Conservation (phyloP, 2,888 invertebrate species). For the Drosophila suboccidentalis region DNA sequence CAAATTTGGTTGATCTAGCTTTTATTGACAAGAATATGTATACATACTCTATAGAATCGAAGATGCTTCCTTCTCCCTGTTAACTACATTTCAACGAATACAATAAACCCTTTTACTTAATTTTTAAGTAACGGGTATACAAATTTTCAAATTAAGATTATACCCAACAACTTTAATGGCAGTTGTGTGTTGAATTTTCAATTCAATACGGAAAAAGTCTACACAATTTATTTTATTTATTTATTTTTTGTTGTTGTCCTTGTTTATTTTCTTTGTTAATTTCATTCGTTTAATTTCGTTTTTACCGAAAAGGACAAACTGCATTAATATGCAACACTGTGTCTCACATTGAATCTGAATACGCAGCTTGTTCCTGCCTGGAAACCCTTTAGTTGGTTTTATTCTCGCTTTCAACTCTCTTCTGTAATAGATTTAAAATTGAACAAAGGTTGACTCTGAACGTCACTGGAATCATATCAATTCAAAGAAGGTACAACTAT, state of each 20-base stretch:
- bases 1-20: too few species aligned
- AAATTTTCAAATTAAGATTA: conserved; percentile 70
- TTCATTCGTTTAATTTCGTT: conserved; percentile 50
- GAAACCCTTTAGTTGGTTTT: neutral
- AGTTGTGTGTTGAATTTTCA: conserved; percentile 69
- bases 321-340: conserved; percentile 44
- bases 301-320: conserved; percentile 11
- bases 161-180: conserved; percentile 72
- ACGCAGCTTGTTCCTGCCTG: neutral
- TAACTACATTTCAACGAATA: too few species aligned
- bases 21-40: too few species aligned
- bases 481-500: too few species aligned
- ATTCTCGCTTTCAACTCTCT: neutral
- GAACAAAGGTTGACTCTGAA: too few species aligned
- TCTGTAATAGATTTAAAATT: neutral
- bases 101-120: too few species aligned
- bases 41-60: too few species aligned
- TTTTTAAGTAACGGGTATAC: too few species aligned
- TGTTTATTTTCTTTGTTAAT: conserved; percentile 37
- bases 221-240: conserved; percentile 11
- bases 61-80: too few species aligned
- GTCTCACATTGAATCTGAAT: neutral
- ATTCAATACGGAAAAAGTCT: conserved; percentile 30
- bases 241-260: neutral
- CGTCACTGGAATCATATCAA: too few species aligned